Conservation (phyloP, 2,888 invertebrate genomes). For the Andrena marginata region DNA sequence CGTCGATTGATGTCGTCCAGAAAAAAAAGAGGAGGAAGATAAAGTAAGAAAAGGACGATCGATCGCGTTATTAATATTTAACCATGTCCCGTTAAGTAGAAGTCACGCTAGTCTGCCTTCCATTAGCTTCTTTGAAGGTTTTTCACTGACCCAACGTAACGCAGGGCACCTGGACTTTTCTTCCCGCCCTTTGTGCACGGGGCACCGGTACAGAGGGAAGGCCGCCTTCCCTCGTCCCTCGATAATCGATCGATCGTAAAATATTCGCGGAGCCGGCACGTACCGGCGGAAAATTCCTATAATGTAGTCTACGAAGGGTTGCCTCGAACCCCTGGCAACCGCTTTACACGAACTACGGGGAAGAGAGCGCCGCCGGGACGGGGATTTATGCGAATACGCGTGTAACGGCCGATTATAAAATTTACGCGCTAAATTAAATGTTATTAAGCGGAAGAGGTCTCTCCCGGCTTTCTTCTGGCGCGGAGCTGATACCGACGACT, state of each 20-base stretch:
- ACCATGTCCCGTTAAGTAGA: slow-evolving; percentile 38
- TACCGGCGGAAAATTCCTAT: slow-evolving; percentile 66
- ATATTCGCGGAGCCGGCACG: slow-evolving; percentile 52
- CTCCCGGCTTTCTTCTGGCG: slow-evolving; percentile 45
- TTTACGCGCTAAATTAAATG: slow-evolving; percentile 62
- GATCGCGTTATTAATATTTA: slow-evolving; percentile 36
- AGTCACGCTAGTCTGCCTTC: slow-evolving; percentile 28
- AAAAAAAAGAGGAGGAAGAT: neutral
- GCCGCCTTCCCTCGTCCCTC: slow-evolving; percentile 29
- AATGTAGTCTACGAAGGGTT: slow-evolving; percentile 61
- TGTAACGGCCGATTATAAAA: slow-evolving; percentile 59
- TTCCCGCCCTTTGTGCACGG: slow-evolving; percentile 48
- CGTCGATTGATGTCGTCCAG: neutral
- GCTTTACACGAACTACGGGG: slow-evolving; percentile 12
- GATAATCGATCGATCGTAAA: slow-evolving; percentile 71
- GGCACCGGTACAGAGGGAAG: neutral
- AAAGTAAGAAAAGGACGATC: slow-evolving; percentile 7
- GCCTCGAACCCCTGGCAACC: slow-evolving; percentile 16
- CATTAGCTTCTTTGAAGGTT: slow-evolving; percentile 57
- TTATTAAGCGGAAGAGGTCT: slow-evolving; percentile 29
- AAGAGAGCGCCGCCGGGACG: slow-evolving; percentile 20
- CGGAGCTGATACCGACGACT: slow-evolving; percentile 38
- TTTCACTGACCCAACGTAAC: slow-evolving; percentile 63
- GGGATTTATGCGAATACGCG: slow-evolving; percentile 58
- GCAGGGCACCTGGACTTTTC: slow-evolving; percentile 50